Conservation (phyloP, 1,140 invertebrate species). For the Bombus affinis region DNA sequence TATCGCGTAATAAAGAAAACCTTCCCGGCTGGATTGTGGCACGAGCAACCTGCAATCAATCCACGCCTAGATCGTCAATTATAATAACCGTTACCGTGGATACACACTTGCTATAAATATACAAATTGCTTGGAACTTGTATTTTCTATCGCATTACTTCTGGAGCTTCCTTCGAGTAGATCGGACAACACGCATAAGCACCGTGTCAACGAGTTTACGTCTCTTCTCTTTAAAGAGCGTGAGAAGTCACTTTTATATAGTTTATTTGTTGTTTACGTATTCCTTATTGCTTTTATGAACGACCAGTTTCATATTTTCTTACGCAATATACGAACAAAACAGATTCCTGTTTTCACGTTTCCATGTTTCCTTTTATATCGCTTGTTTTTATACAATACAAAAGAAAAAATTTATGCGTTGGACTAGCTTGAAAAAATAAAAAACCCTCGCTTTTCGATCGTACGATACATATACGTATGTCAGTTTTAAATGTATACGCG, state of each 20-base stretch:
- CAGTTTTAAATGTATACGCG: too few relatives aligned
- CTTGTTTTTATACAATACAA: not conserved
- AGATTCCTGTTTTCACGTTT: not conserved
- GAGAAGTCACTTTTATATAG: too few relatives aligned
- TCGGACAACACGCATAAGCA: not conserved
- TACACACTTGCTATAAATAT: conserved; percentile 14
- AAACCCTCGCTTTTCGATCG: not conserved
- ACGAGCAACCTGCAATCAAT: conserved; percentile 36
- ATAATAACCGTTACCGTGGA: not conserved
- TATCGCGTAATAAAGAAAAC: conserved; percentile 35
- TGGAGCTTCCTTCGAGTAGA: not conserved
- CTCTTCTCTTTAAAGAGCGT: not conserved
- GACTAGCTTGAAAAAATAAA: not conserved
- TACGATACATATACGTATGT: not conserved
- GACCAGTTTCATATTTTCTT: not conserved
- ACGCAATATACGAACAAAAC: not conserved
- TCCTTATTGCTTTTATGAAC: not conserved
- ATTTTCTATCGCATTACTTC: not conserved
- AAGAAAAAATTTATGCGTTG: not conserved
- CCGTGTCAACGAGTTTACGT: not conserved
- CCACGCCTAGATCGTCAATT: conserved; percentile 32
- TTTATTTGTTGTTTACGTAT: not conserved
- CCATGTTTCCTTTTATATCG: not conserved
- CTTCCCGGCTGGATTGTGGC: conserved; percentile 24
- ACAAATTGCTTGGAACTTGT: not conserved